Conservation (phyloP, 2,888 invertebrate genomes). For the Caprella mutica region DNA sequence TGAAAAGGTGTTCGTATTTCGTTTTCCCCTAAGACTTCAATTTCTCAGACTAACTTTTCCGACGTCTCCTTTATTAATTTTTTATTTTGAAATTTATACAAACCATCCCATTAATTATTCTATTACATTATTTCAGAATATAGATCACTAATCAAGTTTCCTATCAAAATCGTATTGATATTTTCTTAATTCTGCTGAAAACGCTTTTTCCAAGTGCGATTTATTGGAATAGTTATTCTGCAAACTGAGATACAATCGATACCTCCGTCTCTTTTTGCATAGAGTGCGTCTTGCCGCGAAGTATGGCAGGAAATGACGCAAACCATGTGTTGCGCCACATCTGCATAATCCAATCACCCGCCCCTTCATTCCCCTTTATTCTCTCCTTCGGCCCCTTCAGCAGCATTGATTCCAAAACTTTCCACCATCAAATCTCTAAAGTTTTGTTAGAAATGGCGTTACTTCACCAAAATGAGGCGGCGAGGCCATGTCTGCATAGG, state of each 20-base stretch:
- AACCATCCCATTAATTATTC: not conserved
- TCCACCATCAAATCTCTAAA: too few species aligned
- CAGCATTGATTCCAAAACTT: not conserved
- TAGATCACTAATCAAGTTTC: not conserved
- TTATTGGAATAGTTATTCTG: too few species aligned
- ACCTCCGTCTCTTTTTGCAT: constrained; percentile 4
- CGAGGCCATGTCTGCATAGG: too few species aligned
- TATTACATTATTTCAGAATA: not conserved
- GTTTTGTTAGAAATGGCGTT: too few species aligned
- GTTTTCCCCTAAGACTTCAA: too few species aligned
- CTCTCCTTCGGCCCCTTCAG: not conserved
- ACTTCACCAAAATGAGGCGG: too few species aligned
- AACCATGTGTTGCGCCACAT: constrained; percentile 35
- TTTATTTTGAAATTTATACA: too few species aligned
- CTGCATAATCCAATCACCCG: constrained; percentile 34
- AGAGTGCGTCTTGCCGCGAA: constrained; percentile 13
- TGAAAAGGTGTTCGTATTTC: too few species aligned
- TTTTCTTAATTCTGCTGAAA: not conserved
- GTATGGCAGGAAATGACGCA: constrained; percentile 34
- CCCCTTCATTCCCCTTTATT: not conserved
- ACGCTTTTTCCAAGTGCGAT: too few species aligned
- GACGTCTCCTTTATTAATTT: not conserved
- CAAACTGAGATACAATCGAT: not conserved
- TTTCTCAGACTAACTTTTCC: not conserved
- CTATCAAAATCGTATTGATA: not conserved